A percentile compares a stretch with the other conserved stretches of the same genome.
These are phyloP conservation scores for Tipula confusa DNA, from an alignment of 2,888 invertebrate species.

Conservation along the genomic window DNA sequence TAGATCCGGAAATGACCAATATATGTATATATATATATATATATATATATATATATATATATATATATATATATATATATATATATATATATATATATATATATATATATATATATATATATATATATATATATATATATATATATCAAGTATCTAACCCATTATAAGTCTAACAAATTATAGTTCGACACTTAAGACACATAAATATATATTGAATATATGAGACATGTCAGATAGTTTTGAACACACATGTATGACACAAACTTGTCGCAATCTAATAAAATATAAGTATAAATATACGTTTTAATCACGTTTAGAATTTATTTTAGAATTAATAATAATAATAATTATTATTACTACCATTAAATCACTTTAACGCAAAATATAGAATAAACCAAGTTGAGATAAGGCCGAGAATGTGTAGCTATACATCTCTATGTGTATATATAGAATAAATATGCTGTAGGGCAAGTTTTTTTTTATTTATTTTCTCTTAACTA, in stretches of 20 bases:
- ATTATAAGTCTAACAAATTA: background rate
- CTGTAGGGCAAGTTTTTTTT: background rate
- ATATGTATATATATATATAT: too few relatives aligned
- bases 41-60: too few relatives aligned
- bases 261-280: background rate
- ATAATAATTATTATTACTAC: background rate
- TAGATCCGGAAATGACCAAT: too few relatives aligned
- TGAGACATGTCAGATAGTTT: too few relatives aligned
- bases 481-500: background rate
- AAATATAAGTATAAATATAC: background rate
- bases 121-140: background rate
- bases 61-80: too few relatives aligned
- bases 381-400: background rate
- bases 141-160: background rate
- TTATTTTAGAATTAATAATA: background rate
- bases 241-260: background rate
- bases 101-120: too few relatives aligned
- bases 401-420: background rate
- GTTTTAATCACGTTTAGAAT: background rate
- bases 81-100: too few relatives aligned
- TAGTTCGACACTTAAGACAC: background rate
- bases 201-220: background rate
- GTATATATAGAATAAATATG: background rate
- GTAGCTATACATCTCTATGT: background rate
- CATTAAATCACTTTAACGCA: slow-evolving; percentile 1